Conservation (phyloP, 2,888 invertebrate species). For the Frankliniella fusca region DNA sequence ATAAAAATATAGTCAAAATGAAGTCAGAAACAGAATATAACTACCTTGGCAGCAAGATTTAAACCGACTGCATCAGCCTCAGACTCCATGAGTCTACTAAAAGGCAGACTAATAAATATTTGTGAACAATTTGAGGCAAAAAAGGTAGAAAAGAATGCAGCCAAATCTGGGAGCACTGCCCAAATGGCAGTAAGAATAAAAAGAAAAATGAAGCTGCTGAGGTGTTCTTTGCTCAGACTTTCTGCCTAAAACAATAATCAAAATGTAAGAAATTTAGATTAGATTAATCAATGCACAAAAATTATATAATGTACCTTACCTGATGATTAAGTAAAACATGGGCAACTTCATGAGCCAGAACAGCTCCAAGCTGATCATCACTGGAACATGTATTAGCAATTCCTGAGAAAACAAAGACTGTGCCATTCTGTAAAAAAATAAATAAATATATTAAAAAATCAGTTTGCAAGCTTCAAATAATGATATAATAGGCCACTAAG, state of each 20-base stretch:
- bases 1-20: background rate
- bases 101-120: constrained; percentile 44
- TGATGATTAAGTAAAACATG: constrained; percentile 55
- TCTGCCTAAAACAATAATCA: too few species aligned
- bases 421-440: background rate
- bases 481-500: constrained; percentile 45
- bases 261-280: too few species aligned
- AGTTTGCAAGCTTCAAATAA: background rate
- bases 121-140: background rate
- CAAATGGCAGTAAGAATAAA: background rate
- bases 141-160: background rate
- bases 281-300: too few species aligned
- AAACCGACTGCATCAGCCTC: constrained; percentile 60
- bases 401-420: too few species aligned
- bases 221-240: too few species aligned
- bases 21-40: background rate
- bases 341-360: constrained; percentile 59
- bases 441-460: background rate
- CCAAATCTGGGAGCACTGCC: constrained; percentile 14
- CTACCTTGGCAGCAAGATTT: constrained; percentile 50
- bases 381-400: constrained; percentile 44
- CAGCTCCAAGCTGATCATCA: constrained; percentile 54
- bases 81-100: constrained; percentile 52
- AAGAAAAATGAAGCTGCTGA: background rate
- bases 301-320: constrained; percentile 38